These are phyloP conservation scores for Sterrhoptilus dennistouni DNA, from an alignment of 2,113 vertebrate species.

Conservation along the genomic window DNA sequence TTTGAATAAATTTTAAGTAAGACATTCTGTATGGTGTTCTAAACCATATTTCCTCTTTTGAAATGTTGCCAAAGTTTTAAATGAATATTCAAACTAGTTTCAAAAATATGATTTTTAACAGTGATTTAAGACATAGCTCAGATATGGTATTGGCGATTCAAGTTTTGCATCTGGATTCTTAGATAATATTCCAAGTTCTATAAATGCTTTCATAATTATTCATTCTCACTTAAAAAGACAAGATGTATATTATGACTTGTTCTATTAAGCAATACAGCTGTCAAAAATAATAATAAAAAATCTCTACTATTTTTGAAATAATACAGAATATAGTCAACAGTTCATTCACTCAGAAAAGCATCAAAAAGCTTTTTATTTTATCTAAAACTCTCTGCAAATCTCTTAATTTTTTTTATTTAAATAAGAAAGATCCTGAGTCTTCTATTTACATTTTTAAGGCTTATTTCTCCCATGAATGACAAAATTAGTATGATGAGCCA, in stretches of 20 bases:
- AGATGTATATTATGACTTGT: neutral
- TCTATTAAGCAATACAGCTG: neutral
- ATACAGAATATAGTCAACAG: neutral
- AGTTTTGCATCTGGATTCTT: neutral
- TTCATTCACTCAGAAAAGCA: neutral
- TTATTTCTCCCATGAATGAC: slow-evolving; percentile 25
- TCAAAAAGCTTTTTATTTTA: neutral
- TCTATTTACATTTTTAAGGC: slow-evolving; percentile 1
- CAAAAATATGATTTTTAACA: neutral
- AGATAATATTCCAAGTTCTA: neutral
- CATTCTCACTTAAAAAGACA: neutral
- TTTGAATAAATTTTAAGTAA: neutral
- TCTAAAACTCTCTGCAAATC: neutral
- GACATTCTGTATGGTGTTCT: neutral
- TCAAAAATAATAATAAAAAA: neutral
- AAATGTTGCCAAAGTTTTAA: neutral
- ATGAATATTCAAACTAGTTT: neutral
- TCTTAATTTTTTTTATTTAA: neutral
- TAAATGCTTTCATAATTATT: neutral
- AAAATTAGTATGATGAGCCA: slow-evolving; percentile 53
- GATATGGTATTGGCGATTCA: neutral
- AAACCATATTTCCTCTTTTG: neutral
- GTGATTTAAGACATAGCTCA: neutral
- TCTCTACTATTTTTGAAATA: neutral
- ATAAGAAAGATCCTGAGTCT: neutral